Conservation (phyloP, 2,797 vertebrate genomes). For the Myotis pilosus region DNA sequence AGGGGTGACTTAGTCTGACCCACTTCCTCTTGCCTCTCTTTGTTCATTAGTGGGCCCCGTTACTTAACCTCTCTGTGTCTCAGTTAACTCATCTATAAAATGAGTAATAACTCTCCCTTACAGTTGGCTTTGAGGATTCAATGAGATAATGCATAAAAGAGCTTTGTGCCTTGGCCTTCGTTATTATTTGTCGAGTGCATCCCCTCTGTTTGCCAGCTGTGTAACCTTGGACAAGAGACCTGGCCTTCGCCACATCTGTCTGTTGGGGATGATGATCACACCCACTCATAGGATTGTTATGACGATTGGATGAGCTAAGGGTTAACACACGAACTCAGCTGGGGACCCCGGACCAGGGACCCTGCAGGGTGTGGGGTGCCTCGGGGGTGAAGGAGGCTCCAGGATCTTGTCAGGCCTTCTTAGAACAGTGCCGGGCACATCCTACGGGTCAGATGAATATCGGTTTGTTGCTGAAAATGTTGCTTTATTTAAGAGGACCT, state of each 20-base stretch:
- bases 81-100: background rate
- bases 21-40: constrained; percentile 21
- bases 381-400: too few relatives aligned
- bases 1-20: background rate
- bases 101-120: background rate
- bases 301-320: background rate
- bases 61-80: background rate
- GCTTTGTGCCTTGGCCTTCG: background rate
- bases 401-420: background rate
- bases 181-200: background rate
- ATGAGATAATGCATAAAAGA: background rate
- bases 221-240: background rate
- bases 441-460: background rate
- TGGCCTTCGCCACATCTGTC: background rate
- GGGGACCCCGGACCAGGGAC: too few relatives aligned
- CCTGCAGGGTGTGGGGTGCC: too few relatives aligned
- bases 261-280: background rate
- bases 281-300: background rate
- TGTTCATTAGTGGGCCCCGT: background rate
- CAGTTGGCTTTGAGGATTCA: background rate
- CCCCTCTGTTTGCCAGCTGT: background rate
- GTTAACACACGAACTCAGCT: background rate
- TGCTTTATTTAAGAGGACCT: background rate
- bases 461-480: background rate
- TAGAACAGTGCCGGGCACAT: background rate